A percentile compares a stretch with the other conserved stretches of the same genome.
Evolutionary conservation across 2,113 vertebrate species (phyloP).

Genomic region (Phylloscopus trochiloides): DNA sequence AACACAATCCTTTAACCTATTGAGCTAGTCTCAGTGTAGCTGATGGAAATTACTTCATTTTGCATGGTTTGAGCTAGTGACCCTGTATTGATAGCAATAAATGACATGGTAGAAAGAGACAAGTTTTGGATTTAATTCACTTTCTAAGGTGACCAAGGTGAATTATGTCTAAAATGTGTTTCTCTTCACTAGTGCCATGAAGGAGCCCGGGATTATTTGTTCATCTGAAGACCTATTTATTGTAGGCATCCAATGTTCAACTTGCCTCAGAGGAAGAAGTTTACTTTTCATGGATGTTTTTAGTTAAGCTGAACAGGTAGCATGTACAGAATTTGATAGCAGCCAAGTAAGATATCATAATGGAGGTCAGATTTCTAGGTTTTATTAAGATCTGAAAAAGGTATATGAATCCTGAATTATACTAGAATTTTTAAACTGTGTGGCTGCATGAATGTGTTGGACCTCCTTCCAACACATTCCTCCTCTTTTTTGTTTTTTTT

Average conservation of each 20-base stretch:
- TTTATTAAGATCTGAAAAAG: background rate
- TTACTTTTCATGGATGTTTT: background rate
- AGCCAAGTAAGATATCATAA: background rate
- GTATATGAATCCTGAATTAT: background rate
- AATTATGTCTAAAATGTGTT: background rate
- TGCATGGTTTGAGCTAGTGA: background rate
- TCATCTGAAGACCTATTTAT: background rate
- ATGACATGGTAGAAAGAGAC: background rate
- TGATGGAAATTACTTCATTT: background rate
- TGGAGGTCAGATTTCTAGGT: background rate
- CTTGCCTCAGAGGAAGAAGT: background rate
- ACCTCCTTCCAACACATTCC: background rate
- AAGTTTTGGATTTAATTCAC: background rate
- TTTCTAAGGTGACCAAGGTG: background rate
- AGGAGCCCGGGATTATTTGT: fast-evolving
- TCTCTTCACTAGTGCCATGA: background rate
- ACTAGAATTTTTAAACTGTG: background rate
- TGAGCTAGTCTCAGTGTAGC: background rate
- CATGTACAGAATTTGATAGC: background rate
- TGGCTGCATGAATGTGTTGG: background rate
- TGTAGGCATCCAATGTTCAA: background rate
- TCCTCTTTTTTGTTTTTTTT: background rate
- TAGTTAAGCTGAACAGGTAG: background rate
- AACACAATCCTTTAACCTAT: background rate
- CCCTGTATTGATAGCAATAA: background rate